phyloP scores from a whole-genome alignment of 2,888 invertebrate genomes.

The Cephus runcator region DNA sequence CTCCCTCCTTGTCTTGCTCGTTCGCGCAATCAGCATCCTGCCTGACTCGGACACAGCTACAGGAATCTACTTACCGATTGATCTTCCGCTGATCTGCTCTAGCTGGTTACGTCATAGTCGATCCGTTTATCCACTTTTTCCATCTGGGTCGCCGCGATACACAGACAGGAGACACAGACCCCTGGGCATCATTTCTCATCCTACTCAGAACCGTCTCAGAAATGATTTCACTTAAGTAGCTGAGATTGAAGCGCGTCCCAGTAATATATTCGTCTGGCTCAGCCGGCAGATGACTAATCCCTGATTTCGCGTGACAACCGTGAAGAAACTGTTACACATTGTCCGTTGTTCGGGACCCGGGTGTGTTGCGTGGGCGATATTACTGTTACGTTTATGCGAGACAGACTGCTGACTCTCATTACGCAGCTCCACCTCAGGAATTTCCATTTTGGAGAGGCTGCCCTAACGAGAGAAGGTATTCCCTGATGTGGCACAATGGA shows the following conservation, averaged over 20 bases:
- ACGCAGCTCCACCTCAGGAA: conserved; percentile 13
- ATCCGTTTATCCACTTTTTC: neutral
- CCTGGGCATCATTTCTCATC: neutral
- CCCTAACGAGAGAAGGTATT: neutral
- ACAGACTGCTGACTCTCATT: conserved; percentile 17
- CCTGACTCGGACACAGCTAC: neutral
- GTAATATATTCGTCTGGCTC: conserved; percentile 33
- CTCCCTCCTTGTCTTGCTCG: neutral
- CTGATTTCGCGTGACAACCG: conserved; percentile 56
- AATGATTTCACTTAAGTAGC: neutral
- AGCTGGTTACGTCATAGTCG: neutral
- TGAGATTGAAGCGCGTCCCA: neutral
- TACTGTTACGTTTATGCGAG: conserved; percentile 30
- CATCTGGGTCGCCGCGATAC: neutral
- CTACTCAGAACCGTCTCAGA: neutral
- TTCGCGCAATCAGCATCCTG: neutral
- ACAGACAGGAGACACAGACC: neutral
- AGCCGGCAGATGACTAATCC: conserved; percentile 47
- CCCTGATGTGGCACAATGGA: neutral
- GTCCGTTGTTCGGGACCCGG: conserved; percentile 49
- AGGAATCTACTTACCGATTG: neutral
- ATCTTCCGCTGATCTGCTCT: neutral
- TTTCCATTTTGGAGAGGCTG: neutral
- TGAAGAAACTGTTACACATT: conserved; percentile 61
- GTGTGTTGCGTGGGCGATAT: conserved; percentile 37